A percentile compares a stretch with the other conserved stretches of the same genome.
Conservation (phyloP, 1,140 invertebrate species). For the Cecropterus lyciades region DNA sequence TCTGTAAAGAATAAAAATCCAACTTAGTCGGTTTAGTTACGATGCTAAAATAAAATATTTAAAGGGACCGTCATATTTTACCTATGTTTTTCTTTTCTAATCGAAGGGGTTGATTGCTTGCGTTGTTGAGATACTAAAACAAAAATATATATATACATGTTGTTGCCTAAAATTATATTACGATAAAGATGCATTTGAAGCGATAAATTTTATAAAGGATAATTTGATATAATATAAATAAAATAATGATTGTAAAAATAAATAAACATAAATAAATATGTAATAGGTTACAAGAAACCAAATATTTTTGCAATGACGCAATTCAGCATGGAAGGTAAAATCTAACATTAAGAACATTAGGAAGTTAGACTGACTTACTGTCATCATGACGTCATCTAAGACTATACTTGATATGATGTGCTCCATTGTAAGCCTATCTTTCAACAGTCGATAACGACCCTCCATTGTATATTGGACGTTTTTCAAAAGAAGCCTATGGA, state of each 20-base stretch:
- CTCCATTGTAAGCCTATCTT: slow-evolving; percentile 54
- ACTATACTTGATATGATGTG: slow-evolving; percentile 52
- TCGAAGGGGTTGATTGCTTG: slow-evolving; percentile 17
- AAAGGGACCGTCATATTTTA: slow-evolving; percentile 27
- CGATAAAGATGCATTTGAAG: too few species aligned
- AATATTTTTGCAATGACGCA: too few species aligned
- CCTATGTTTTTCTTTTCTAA: slow-evolving; percentile 49
- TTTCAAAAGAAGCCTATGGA: slow-evolving; percentile 64
- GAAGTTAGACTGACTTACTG: too few species aligned
- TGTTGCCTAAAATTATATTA: too few species aligned
- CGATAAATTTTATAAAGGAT: too few species aligned
- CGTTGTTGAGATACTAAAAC: slow-evolving; percentile 43
- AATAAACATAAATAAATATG: too few species aligned
- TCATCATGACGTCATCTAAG: slow-evolving; percentile 49
- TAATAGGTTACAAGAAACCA: too few species aligned
- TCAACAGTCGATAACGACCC: slow-evolving; percentile 57
- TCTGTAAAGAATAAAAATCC: slow-evolving; percentile 42
- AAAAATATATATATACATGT: background rate
- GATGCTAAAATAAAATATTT: background rate
- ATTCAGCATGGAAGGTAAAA: too few species aligned
- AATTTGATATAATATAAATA: too few species aligned
- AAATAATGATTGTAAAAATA: too few species aligned
- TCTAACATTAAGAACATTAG: too few species aligned
- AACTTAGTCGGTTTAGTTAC: background rate
- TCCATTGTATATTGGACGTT: slow-evolving; percentile 62